Percentiles rank a stretch among this genome's conserved stretches.
phyloP scores from a whole-genome alignment of 2,888 invertebrate species.

The Augochlorella aurata region DNA sequence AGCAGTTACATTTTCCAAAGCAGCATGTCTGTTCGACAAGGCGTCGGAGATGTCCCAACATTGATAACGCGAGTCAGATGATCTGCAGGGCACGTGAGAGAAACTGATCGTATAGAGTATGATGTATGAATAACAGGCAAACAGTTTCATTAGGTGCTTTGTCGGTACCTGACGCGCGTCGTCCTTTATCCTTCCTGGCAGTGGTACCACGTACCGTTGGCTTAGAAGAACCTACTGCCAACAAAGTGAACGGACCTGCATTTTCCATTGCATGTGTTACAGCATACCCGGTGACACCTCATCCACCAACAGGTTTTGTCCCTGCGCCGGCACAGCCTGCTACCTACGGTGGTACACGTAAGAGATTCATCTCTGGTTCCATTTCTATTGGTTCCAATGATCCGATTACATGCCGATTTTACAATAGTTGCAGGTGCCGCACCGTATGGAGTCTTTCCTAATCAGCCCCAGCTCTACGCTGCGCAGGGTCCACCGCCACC shows the following conservation, averaged over 20 bases:
- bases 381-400: constrained; percentile 15
- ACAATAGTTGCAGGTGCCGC: constrained; percentile 84
- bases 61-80: constrained; percentile 64
- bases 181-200: constrained; percentile 72
- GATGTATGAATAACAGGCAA: background rate
- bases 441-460: constrained; percentile 84
- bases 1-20: background rate
- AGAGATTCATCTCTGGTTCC: constrained; percentile 49
- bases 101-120: background rate
- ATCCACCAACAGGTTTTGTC: constrained; percentile 81
- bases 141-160: constrained; percentile 2
- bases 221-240: constrained; percentile 69
- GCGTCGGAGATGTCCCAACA: constrained; percentile 62
- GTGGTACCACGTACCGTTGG: constrained; percentile 79
- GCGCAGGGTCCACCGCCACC: constrained; percentile 86
- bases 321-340: constrained; percentile 80
- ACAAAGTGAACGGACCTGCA: constrained; percentile 65
- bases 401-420: constrained; percentile 34
- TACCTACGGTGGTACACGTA: constrained; percentile 78
- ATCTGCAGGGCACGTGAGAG: constrained; percentile 42
- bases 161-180: constrained; percentile 46
- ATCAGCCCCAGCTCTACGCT: constrained; percentile 86
- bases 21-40: background rate
- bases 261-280: constrained; percentile 77
- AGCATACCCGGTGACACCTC: constrained; percentile 81